Evolutionary conservation across 2,888 invertebrate genomes (phyloP).

Genomic region (Aphidoletes aphidimyza): DNA sequence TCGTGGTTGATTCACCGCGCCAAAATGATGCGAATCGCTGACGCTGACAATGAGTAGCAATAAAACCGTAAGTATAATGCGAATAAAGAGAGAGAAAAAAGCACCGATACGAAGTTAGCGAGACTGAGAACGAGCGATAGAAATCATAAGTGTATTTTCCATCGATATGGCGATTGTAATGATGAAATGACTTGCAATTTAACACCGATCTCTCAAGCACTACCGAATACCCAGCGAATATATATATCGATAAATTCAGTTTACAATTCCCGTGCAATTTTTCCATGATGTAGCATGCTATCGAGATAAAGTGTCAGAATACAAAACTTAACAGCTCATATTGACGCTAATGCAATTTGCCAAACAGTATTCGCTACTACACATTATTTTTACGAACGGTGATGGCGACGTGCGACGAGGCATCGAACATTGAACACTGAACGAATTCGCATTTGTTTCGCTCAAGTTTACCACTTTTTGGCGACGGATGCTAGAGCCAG

Average conservation of each 20-base stretch:
- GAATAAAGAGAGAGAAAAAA: no score
- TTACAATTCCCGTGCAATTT: conserved; percentile 10
- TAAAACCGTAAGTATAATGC: background rate
- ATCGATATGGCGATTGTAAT: background rate
- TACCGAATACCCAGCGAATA: no score
- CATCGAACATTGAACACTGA: background rate
- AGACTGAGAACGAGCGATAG: no score
- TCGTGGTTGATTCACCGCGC: background rate
- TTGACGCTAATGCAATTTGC: conserved; percentile 51
- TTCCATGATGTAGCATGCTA: conserved; percentile 9
- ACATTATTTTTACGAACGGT: background rate
- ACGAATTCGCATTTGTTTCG: background rate
- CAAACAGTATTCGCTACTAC: background rate
- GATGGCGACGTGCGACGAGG: background rate
- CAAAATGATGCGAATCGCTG: conserved; percentile 6
- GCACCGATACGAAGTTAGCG: no score
- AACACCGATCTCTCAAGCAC: background rate
- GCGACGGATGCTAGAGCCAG: background rate
- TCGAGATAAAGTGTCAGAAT: conserved; percentile 44
- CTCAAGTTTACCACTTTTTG: conserved; percentile 22
- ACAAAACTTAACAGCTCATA: conserved; percentile 51
- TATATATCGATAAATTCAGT: conserved; percentile 1
- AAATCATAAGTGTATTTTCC: conserved; percentile 6
- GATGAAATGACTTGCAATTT: conserved; percentile 42
- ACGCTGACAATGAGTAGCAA: background rate